A percentile compares a stretch with the other conserved stretches of the same genome.
These are phyloP conservation scores for Aleiodes leptofemur DNA, from an alignment of 2,888 invertebrate genomes.

Conservation along the genomic window DNA sequence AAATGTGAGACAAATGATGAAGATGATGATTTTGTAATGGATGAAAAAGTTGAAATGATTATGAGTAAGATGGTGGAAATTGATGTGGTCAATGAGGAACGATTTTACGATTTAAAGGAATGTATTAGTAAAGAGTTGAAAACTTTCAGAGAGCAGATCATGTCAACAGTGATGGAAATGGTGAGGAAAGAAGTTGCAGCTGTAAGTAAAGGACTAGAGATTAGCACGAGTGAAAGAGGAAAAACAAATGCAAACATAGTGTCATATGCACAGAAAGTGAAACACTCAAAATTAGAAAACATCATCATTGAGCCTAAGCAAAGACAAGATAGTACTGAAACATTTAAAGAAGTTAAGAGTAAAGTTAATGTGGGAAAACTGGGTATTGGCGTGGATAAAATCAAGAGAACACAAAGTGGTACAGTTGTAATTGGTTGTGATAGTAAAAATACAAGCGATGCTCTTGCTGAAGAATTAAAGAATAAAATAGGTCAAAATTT, in stretches of 20 bases:
- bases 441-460: conserved; percentile 36
- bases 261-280: conserved; percentile 33
- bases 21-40: too few species aligned
- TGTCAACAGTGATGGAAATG: too few species aligned
- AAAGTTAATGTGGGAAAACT: conserved; percentile 44
- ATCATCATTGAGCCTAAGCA: conserved; percentile 40
- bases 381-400: conserved; percentile 41
- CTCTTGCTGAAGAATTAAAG: conserved; percentile 38
- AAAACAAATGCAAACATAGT: not conserved
- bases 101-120: too few species aligned
- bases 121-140: too few species aligned
- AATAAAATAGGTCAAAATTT: conserved; percentile 41
- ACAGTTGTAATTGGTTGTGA: conserved; percentile 46
- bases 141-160: too few species aligned
- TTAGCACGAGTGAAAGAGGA: not conserved
- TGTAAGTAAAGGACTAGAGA: conserved; percentile 14
- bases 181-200: too few species aligned
- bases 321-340: conserved; percentile 31
- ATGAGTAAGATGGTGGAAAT: too few species aligned
- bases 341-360: conserved; percentile 45
- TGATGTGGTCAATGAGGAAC: too few species aligned
- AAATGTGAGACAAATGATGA: too few species aligned
- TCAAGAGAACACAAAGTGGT: conserved; percentile 36
- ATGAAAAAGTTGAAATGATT: too few species aligned
- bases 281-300: conserved; percentile 20